Evolutionary conservation across 1,140 invertebrate genomes (phyloP).

Genomic region (Helicoverpa zea): DNA sequence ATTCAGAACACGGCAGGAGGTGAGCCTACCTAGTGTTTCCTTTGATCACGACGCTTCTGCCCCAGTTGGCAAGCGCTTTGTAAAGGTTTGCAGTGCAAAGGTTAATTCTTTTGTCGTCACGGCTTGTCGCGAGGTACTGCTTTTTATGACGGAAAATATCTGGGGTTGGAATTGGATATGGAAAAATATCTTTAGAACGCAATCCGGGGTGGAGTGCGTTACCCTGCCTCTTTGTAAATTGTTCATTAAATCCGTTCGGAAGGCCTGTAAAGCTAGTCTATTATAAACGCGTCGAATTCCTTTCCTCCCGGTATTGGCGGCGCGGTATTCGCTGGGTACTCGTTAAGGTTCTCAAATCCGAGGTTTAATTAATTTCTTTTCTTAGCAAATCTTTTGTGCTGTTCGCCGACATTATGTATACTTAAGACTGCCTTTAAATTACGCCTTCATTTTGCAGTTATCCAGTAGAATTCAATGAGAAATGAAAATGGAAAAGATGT

Average conservation of each 20-base stretch:
- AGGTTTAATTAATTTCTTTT: conserved; percentile 56
- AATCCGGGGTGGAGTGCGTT: too few relatives aligned
- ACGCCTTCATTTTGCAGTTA: conserved; percentile 19
- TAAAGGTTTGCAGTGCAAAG: conserved; percentile 49
- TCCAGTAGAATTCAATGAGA: not conserved
- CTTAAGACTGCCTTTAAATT: conserved; percentile 26
- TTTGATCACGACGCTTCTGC: conserved; percentile 61
- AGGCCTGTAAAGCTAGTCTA: conserved; percentile 39
- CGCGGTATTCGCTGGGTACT: conserved; percentile 31
- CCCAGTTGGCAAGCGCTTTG: conserved; percentile 54
- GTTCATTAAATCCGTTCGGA: conserved; percentile 39
- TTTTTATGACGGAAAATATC: not conserved
- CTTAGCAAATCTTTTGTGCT: conserved; percentile 47
- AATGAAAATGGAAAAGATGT: not conserved
- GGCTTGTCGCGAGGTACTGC: conserved; percentile 1
- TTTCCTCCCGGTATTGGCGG: conserved; percentile 20
- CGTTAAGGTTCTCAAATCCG: conserved; percentile 47
- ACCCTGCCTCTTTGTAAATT: conserved; percentile 14
- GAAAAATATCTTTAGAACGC: not conserved
- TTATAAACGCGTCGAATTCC: conserved; percentile 46
- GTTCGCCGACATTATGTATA: conserved; percentile 10
- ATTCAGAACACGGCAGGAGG: conserved; percentile 59
- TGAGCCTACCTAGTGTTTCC: conserved; percentile 57
- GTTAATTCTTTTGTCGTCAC: conserved; percentile 56
- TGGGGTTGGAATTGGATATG: not conserved